Evolutionary conservation across 2,888 invertebrate genomes (phyloP).

Genomic region (Amiota communis): DNA sequence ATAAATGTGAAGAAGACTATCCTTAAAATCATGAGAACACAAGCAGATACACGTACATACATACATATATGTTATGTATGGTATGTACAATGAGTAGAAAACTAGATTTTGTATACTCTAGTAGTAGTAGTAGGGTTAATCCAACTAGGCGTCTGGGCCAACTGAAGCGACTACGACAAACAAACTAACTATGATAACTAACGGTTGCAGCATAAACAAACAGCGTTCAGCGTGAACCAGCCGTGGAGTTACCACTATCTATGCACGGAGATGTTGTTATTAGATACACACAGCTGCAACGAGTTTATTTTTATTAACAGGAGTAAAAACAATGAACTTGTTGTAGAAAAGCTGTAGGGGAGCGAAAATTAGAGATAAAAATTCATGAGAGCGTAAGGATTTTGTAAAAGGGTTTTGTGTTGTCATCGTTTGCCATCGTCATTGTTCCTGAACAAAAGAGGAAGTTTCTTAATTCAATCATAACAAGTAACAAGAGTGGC

Average conservation of each 20-base stretch:
- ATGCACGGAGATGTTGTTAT: slow-evolving; percentile 12
- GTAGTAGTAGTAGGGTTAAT: slow-evolving; percentile 52
- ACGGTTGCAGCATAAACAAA: slow-evolving; percentile 14
- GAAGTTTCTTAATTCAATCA: slow-evolving; percentile 20
- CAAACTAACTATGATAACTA: background rate
- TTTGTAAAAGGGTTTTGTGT: background rate
- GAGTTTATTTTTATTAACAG: slow-evolving; percentile 19
- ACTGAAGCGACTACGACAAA: slow-evolving; percentile 1
- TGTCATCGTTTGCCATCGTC: background rate
- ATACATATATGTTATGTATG: background rate
- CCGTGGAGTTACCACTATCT: background rate
- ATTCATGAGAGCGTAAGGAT: background rate
- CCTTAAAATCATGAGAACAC: background rate
- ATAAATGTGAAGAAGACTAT: background rate
- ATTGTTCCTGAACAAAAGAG: background rate
- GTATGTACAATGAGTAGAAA: background rate
- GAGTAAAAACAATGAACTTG: slow-evolving; percentile 23
- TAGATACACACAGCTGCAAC: slow-evolving; percentile 16
- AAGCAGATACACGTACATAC: background rate
- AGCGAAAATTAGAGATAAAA: background rate
- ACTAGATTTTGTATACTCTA: slow-evolving; percentile 55
- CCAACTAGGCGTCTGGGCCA: slow-evolving; percentile 46
- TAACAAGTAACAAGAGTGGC: background rate
- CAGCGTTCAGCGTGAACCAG: background rate
- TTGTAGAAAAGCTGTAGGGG: background rate